phyloP scores from a whole-genome alignment of 2,113 vertebrate species.

The Noctilio leporinus region DNA sequence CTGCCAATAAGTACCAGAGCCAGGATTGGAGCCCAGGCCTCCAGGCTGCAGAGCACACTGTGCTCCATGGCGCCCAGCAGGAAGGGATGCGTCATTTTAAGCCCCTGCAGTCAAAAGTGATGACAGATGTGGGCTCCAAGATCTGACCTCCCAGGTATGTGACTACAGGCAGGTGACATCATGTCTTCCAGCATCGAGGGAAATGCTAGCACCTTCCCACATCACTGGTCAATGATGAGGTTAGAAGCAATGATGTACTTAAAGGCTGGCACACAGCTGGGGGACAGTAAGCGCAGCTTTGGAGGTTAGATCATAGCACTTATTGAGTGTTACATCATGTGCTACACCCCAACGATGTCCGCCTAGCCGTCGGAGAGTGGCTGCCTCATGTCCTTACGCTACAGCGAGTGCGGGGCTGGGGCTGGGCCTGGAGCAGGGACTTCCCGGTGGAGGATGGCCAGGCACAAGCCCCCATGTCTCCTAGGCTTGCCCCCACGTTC shows the following conservation, averaged over 20 bases:
- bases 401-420: not conserved
- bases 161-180: not conserved
- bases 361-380: not conserved
- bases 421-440: not conserved
- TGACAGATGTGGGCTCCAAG: not conserved
- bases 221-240: not conserved
- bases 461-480: not conserved
- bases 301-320: not conserved
- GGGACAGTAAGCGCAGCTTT: not conserved
- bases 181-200: not conserved
- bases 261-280: not conserved
- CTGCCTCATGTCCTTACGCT: not conserved
- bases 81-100: rapidly evolving
- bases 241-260: not conserved
- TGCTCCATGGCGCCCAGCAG: rapidly evolving
- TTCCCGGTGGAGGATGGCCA: not conserved
- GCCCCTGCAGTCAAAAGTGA: not conserved
- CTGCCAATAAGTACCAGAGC: not conserved
- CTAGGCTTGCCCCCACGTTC: not conserved
- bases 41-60: rapidly evolving
- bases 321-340: rapidly evolving
- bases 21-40: too few relatives aligned
- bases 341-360: not conserved
- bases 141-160: not conserved
- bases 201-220: not conserved